phyloP scores from a whole-genome alignment of 2,797 vertebrate species.

The Oreonectes daqikongensis region DNA sequence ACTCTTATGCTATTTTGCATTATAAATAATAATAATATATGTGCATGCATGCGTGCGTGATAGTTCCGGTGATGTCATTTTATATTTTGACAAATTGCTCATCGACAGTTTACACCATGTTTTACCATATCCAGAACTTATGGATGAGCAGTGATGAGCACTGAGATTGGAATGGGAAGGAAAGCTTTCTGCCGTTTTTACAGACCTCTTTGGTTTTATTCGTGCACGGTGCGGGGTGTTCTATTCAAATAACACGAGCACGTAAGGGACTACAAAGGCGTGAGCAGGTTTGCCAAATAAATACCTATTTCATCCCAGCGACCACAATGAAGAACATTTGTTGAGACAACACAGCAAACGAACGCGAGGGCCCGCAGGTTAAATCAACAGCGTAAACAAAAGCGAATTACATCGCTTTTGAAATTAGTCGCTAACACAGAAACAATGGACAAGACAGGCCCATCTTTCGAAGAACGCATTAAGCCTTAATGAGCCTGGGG shows the following conservation, averaged over 20 bases:
- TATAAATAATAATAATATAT: no score
- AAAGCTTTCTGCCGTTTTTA: no score
- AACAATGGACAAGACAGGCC: slow-evolving; percentile 62
- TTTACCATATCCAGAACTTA: no score
- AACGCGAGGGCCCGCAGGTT: slow-evolving; percentile 65
- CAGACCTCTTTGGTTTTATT: no score
- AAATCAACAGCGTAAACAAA: slow-evolving; percentile 71
- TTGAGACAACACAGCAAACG: slow-evolving; percentile 42
- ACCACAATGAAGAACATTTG: slow-evolving; percentile 16
- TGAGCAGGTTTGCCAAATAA: slow-evolving; percentile 47
- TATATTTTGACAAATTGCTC: no score
- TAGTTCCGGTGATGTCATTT: no score
- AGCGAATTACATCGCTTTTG: slow-evolving; percentile 67
- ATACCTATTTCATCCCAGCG: slow-evolving; percentile 20
- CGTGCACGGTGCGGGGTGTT: no score
- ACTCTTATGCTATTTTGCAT: no score
- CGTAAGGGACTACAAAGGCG: slow-evolving; percentile 30
- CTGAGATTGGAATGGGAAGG: no score
- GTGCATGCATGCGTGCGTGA: no score
- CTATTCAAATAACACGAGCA: slow-evolving; percentile 2
- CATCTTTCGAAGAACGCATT: slow-evolving; percentile 62
- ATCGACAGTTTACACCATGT: no score
- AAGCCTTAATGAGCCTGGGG: slow-evolving; percentile 69
- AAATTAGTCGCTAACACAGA: slow-evolving; percentile 72
- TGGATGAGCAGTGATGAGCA: no score